Evolutionary conservation across 2,888 invertebrate species (phyloP), one percentile per base, ranked within the genome.

Genomic region (Drosophila picticornis): DNA sequence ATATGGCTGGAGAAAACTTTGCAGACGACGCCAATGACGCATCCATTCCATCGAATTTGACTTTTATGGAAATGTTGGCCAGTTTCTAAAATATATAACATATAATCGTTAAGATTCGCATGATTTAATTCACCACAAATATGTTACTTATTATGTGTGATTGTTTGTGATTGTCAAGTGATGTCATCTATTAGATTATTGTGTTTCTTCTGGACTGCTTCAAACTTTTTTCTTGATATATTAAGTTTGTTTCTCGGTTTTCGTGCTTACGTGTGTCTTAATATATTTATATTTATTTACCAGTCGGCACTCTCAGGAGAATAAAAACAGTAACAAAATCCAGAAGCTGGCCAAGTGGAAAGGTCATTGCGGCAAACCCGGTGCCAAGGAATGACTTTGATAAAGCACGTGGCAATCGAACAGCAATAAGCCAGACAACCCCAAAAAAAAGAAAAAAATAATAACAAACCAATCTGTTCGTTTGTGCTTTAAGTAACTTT

Each of bases 351-450:
- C 70, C 81, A 80, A 57, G 73, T 60, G 48, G 77, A 84, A 86
- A 86, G 86, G 77, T 84, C 75, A 81, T 60, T 75, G 78, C 71
- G 78, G 56, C 76, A 61, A 62, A 52, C 50, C 59, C 68, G 22
- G n/a, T 27, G 31, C 38, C 43, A 51, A 11, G 16, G 11, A 34
- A 34, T 43, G 60, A 55, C 75, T 71, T 66, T 77, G 86, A 84
- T 74, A 72, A 51, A 84, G 75, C 78, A 81, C 72, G 78, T 75
- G 70, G 73, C 77, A 63, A 50, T 52, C 48, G 40, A 48, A 51
- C 59, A 59, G 64, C 52, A 57, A 43, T 60, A 25, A 50, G 36
- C 32, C 55, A 66, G 50, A 65, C 68, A 62, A 52, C 46, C 48
- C 16, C 4, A 40, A 6, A 22, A 29, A 43, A 31, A 6, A 40